phyloP scores from a whole-genome alignment of 2,888 invertebrate genomes.

The Ligdia adustata region DNA sequence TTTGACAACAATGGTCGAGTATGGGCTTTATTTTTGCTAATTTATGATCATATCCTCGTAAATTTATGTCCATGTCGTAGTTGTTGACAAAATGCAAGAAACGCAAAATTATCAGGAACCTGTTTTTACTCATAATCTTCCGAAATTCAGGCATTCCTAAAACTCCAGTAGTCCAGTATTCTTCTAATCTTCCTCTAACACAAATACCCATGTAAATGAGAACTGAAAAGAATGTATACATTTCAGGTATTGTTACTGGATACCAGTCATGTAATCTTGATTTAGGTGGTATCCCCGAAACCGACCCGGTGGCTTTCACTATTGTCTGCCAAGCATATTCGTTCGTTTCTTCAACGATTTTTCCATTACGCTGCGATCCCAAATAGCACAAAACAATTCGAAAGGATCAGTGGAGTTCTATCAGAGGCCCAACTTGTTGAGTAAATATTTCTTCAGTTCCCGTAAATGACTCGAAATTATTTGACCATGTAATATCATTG shows the following conservation, averaged over 20 bases:
- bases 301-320: background rate
- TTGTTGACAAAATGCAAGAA: constrained; percentile 16
- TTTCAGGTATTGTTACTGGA: constrained; percentile 1
- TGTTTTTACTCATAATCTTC: constrained; percentile 7
- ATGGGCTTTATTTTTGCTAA: constrained; percentile 2
- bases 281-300: background rate
- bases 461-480: no score
- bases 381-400: no score
- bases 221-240: constrained; percentile 7
- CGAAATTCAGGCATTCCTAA: constrained; percentile 22
- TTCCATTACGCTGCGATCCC: no score
- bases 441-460: no score
- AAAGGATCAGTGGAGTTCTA: no score
- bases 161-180: constrained; percentile 19
- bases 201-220: constrained; percentile 18
- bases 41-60: constrained; percentile 3
- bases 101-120: constrained; percentile 11
- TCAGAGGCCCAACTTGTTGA: no score
- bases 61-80: constrained; percentile 1
- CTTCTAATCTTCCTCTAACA: constrained; percentile 2
- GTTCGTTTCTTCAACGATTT: constrained; percentile 22
- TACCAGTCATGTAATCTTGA: constrained; percentile 1
- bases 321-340: constrained; percentile 23
- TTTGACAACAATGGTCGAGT: background rate
- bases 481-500: no score